These are phyloP conservation scores for Drosophila helvetica DNA, from an alignment of 2,888 invertebrate species.

Conservation along the genomic window DNA sequence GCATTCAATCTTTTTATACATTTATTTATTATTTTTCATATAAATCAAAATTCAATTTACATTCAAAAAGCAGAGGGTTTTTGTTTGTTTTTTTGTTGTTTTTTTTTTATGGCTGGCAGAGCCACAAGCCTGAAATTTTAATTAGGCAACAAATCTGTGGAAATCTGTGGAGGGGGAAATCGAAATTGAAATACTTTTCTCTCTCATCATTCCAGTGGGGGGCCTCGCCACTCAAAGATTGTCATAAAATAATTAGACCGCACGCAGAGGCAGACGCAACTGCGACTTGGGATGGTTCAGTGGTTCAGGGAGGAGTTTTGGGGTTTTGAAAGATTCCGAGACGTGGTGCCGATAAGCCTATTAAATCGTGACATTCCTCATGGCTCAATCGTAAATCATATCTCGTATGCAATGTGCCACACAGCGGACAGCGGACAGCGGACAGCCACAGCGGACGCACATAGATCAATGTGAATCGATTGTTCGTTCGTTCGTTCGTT, in stretches of 20 bases:
- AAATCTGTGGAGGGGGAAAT: slow-evolving; percentile 4
- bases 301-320: slow-evolving; percentile 7
- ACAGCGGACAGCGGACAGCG: not conserved
- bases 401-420: slow-evolving; percentile 36
- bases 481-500: slow-evolving; percentile 55
- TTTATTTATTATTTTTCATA: slow-evolving; percentile 42
- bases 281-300: slow-evolving; percentile 31
- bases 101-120: slow-evolving; percentile 55
- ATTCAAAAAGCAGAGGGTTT: slow-evolving; percentile 8
- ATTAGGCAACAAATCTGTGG: slow-evolving; percentile 50
- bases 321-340: slow-evolving; percentile 18
- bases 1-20: slow-evolving; percentile 33
- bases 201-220: not conserved
- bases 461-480: slow-evolving; percentile 75
- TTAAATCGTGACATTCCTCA: slow-evolving; percentile 79
- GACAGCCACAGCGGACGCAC: slow-evolving; percentile 31
- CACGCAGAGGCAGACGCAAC: slow-evolving; percentile 54
- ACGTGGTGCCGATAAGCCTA: slow-evolving; percentile 68
- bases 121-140: slow-evolving; percentile 66
- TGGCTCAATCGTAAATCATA: slow-evolving; percentile 80
- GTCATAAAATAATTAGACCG: slow-evolving; percentile 80
- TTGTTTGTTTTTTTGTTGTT: not conserved
- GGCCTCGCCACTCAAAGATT: slow-evolving; percentile 32
- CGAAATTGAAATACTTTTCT: slow-evolving; percentile 40
- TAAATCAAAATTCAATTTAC: slow-evolving; percentile 66